Conservation (phyloP, 64 coral and sea anemone genomes). For the Trachythela sp. region DNA sequence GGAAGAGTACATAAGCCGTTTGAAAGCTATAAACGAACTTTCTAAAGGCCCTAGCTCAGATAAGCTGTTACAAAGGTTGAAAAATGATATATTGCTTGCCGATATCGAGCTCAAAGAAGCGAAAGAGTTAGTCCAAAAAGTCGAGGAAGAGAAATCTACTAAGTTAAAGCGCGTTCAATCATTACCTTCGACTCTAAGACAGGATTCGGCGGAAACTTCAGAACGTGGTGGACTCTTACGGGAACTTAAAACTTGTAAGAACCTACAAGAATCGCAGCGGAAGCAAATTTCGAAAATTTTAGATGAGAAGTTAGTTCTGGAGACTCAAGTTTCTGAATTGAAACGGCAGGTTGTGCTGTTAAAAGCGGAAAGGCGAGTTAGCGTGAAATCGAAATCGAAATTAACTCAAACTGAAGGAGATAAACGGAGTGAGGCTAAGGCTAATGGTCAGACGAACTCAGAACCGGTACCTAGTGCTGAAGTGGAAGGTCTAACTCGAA, state of each 20-base stretch:
- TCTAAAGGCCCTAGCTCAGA: not conserved
- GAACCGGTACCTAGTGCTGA: not conserved
- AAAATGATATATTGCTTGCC: not conserved
- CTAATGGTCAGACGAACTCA: not conserved
- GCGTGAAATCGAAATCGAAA: conserved; percentile 31
- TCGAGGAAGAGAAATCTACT: not conserved
- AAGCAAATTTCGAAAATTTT: conserved; percentile 76
- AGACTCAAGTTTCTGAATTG: conserved; percentile 68
- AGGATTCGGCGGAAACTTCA: not conserved
- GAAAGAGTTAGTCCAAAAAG: not conserved
- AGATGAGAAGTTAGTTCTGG: conserved; percentile 80
- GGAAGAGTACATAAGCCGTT: not conserved
- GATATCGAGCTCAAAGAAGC: not conserved
- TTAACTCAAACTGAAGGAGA: not conserved
- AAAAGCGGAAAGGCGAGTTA: conserved; percentile 34
- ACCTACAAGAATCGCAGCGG: conserved; percentile 80
- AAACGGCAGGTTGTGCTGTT: conserved; percentile 75
- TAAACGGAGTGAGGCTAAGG: not conserved
- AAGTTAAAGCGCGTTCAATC: not conserved
- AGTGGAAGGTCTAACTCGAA: not conserved
- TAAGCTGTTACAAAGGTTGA: not conserved
- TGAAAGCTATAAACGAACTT: not conserved
- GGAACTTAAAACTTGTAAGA: conserved; percentile 90
- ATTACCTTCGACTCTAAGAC: not conserved
- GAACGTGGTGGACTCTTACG: conserved; percentile 36